These are phyloP conservation scores for Acrobasis repandana DNA, from an alignment of 2,888 invertebrate genomes.

Conservation along the genomic window DNA sequence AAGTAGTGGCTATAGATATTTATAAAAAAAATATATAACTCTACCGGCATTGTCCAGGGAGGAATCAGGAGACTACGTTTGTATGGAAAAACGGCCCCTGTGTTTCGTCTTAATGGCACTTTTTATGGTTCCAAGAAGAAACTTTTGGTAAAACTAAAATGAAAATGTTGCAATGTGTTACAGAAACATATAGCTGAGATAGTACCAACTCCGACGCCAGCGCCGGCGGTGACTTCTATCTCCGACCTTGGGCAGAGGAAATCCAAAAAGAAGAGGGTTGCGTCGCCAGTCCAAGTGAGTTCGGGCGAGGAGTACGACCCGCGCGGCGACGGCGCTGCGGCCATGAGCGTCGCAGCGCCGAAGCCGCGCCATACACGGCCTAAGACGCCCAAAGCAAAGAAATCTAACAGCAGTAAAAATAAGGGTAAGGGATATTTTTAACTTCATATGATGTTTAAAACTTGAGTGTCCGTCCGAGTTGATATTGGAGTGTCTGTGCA, in stretches of 20 bases:
- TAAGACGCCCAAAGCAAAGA: conserved; percentile 43
- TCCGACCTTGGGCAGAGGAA: conserved; percentile 71
- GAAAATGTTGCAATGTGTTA: neutral
- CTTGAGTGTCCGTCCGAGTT: too few species aligned
- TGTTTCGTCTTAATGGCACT: too few species aligned
- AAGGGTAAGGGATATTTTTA: conserved; percentile 43
- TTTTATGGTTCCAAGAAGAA: too few species aligned
- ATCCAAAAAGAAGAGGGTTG: conserved; percentile 72
- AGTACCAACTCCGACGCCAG: conserved; percentile 56
- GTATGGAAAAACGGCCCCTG: too few species aligned
- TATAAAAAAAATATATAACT: too few species aligned
- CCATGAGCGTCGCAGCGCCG: conserved; percentile 70
- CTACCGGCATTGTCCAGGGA: too few species aligned
- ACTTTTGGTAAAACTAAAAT: conserved; percentile 2
- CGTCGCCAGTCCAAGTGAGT: conserved; percentile 68
- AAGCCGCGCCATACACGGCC: conserved; percentile 62
- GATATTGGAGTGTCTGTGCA: too few species aligned
- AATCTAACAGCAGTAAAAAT: conserved; percentile 67
- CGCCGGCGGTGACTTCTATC: conserved; percentile 64
- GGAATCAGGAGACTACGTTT: too few species aligned
- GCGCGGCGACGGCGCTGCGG: conserved; percentile 65
- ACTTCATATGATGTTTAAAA: neutral
- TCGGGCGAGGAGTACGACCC: conserved; percentile 79
- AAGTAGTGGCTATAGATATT: too few species aligned
- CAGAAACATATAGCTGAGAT: conserved; percentile 37